phyloP scores from a whole-genome alignment of 2,888 invertebrate species.

The Caenorhabditis afra region DNA sequence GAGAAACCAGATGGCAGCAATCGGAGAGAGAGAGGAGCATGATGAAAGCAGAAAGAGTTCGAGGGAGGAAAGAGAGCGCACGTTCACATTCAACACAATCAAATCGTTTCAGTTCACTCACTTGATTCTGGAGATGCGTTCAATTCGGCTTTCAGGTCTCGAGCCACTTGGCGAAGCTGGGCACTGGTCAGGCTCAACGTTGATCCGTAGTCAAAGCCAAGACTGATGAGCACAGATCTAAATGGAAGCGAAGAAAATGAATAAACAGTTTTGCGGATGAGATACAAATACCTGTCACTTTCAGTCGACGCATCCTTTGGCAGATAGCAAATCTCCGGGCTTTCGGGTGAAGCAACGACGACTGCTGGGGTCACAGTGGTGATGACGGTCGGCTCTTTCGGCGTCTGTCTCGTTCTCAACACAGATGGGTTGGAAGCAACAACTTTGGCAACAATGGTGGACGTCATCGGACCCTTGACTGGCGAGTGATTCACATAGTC shows the following conservation, averaged over 20 bases:
- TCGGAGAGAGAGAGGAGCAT: not conserved
- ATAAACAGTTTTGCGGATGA: too few relatives aligned
- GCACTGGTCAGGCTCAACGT: slow-evolving; percentile 48
- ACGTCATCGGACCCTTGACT: too few relatives aligned
- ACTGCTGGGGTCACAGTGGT: slow-evolving; percentile 17
- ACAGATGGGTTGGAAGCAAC: slow-evolving; percentile 9
- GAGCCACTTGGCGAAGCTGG: slow-evolving; percentile 9
- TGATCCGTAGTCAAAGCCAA: slow-evolving; percentile 67
- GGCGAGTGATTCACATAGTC: slow-evolving; percentile 8
- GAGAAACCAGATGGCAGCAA: slow-evolving; percentile 14
- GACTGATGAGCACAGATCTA: slow-evolving; percentile 68
- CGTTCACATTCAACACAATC: not conserved
- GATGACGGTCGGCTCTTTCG: slow-evolving; percentile 14
- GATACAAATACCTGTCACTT: slow-evolving; percentile 52
- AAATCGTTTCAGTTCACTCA: slow-evolving; percentile 33
- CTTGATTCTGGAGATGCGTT: slow-evolving; percentile 64
- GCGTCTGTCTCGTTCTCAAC: slow-evolving; percentile 14
- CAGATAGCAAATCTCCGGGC: slow-evolving; percentile 19
- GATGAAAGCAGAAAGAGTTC: slow-evolving; percentile 6
- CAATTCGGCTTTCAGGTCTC: slow-evolving; percentile 39
- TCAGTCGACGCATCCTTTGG: slow-evolving; percentile 64
- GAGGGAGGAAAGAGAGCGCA: slow-evolving; percentile 12
- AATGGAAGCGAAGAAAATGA: too few relatives aligned
- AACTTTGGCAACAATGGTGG: slow-evolving; percentile 20
- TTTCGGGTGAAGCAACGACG: not conserved